Evolutionary conservation across 1,140 invertebrate species (phyloP), one percentile per base, ranked within the genome.

Genomic region (Streblospio benedicti): DNA sequence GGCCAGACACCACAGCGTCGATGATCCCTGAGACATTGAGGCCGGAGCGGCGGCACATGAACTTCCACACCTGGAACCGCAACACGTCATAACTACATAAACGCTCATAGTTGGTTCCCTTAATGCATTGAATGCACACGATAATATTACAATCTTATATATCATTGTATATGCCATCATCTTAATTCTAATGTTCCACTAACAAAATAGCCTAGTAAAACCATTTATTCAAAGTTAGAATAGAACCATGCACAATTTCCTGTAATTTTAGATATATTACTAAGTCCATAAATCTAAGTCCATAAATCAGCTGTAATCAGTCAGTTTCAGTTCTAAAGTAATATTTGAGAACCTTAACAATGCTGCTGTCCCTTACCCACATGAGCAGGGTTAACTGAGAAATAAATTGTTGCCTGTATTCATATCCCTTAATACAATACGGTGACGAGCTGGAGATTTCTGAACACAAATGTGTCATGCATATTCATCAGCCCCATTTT

Each of bases 11-110:
- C 38, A 68, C 61, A 0, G 61, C 61, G 50, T 63, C 61, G 56
- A 63, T 58, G 31, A 59, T 35, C 5, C 47, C 51, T 18, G 57
- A 45, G 1, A 78, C 72, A 62, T 77, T 74, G 43, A 78, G 76
- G 32, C 80, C 80, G n/a, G 79, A 81, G 38, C 81, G 76, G 45
- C 72, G 71, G 57, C 79, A 78, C 27, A 81, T 64, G 31, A 80
- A 71, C 31, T 80, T 72, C 81, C 82, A 83, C n/a, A 83, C 71
- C 12, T 82, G 77, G 61, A 81, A 81, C 1, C 81, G 82, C n/a
- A 57, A 31, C 55, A 57, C 27, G 16, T 20, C 55, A 18, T 41
- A 18, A 18, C 12, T 41, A 41, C 18, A 12, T 41, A 41, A 41
- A 41, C 12, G 12, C 12, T 41, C 18, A 12, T 18, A 41, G n/a